These are phyloP conservation scores for Nyctibius bracteatus DNA, from an alignment of 2,113 vertebrate species.

Conservation along the genomic window DNA sequence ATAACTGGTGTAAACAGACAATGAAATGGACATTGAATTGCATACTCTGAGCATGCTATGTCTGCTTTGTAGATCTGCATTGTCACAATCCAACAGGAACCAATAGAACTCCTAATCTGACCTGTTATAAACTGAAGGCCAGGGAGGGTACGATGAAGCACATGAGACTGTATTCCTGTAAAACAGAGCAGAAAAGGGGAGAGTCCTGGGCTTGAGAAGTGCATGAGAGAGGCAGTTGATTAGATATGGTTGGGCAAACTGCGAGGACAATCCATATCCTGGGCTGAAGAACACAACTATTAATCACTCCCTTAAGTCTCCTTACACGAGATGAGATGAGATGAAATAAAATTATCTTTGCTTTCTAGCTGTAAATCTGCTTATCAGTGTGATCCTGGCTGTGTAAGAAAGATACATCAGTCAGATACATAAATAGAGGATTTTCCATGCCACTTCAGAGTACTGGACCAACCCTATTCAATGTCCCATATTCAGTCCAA, in stretches of 20 bases:
- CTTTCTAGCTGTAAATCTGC: background rate
- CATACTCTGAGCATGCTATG: accelerated
- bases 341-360: background rate
- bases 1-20: background rate
- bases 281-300: background rate
- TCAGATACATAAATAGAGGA: background rate
- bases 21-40: background rate
- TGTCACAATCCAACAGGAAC: background rate
- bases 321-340: background rate
- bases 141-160: background rate
- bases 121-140: background rate
- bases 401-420: background rate
- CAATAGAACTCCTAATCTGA: background rate
- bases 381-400: background rate
- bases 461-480: background rate
- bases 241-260: background rate
- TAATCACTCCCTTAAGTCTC: background rate
- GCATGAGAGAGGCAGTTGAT: background rate
- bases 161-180: background rate
- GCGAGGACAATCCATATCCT: background rate
- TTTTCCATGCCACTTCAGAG: background rate
- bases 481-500: background rate
- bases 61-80: background rate
- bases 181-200: background rate
- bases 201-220: background rate